These are phyloP conservation scores for Rhagium mordax DNA, from an alignment of 2,888 invertebrate genomes.

Conservation along the genomic window DNA sequence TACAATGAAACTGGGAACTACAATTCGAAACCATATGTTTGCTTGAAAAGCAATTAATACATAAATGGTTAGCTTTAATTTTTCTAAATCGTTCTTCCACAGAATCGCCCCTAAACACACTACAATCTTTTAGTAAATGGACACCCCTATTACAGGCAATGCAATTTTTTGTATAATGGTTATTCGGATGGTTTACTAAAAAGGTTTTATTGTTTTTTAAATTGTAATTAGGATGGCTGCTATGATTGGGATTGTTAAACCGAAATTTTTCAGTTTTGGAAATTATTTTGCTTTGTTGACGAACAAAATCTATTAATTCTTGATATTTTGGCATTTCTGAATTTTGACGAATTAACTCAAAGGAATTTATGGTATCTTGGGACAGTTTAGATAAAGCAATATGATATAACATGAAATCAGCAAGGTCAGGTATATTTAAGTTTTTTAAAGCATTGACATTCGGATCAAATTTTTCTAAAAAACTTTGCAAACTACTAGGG, in stretches of 20 bases:
- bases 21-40: conserved; percentile 13
- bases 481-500: conserved; percentile 1
- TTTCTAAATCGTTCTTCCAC: not conserved
- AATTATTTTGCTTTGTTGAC: conserved; percentile 16
- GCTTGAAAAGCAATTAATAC: conserved; percentile 24
- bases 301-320: not conserved
- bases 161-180: conserved; percentile 9
- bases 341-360: conserved; percentile 5
- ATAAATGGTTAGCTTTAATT: conserved; percentile 20
- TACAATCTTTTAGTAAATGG: conserved; percentile 28
- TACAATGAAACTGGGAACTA: conserved; percentile 9
- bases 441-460: conserved; percentile 16
- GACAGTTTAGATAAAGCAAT: conserved; percentile 15
- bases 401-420: conserved; percentile 7
- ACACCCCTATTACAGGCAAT: conserved; percentile 11
- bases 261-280: conserved; percentile 5
- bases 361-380: conserved; percentile 9
- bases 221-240: not conserved
- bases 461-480: conserved; percentile 21
- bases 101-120: not conserved
- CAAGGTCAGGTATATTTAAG: conserved; percentile 9
- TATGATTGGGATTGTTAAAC: not conserved
- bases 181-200: conserved; percentile 8
- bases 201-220: conserved; percentile 12
- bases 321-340: not conserved